Percentiles rank a stretch among this genome's conserved stretches.
Conservation (phyloP, 2,113 vertebrate species). For the Ctenodactylus gundi region DNA sequence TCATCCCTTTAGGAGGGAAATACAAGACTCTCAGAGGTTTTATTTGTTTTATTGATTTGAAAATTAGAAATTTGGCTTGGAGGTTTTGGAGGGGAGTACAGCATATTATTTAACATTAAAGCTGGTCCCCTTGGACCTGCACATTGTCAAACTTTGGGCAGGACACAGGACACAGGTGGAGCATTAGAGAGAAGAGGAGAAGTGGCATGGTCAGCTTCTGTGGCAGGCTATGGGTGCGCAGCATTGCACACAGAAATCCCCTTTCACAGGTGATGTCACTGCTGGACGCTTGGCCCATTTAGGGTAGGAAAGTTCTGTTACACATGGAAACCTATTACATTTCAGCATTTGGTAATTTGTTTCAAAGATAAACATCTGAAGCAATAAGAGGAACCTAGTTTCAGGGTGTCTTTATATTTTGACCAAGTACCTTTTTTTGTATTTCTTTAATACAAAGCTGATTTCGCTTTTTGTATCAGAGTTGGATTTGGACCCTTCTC, state of each 20-base stretch:
- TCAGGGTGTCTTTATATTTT: neutral
- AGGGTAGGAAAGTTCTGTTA: neutral
- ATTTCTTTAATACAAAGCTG: neutral
- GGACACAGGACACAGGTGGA: neutral
- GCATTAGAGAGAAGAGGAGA: neutral
- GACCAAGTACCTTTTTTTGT: neutral
- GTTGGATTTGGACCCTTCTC: neutral
- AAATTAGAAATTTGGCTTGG: neutral
- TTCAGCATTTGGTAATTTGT: neutral
- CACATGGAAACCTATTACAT: neutral
- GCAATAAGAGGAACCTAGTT: no score
- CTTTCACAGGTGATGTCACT: neutral
- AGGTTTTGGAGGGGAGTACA: neutral
- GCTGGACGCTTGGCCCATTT: neutral
- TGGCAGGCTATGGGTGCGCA: neutral
- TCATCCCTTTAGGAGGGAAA: neutral
- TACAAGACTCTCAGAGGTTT: neutral
- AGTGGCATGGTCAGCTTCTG: accelerated
- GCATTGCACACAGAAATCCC: accelerated
- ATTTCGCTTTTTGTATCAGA: neutral
- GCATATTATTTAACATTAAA: neutral
- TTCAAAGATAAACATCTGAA: no score
- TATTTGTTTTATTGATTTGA: neutral
- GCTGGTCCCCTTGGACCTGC: neutral
- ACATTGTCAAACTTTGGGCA: neutral